Conservation (phyloP, 2,797 vertebrate species). For the Mus caroli region DNA sequence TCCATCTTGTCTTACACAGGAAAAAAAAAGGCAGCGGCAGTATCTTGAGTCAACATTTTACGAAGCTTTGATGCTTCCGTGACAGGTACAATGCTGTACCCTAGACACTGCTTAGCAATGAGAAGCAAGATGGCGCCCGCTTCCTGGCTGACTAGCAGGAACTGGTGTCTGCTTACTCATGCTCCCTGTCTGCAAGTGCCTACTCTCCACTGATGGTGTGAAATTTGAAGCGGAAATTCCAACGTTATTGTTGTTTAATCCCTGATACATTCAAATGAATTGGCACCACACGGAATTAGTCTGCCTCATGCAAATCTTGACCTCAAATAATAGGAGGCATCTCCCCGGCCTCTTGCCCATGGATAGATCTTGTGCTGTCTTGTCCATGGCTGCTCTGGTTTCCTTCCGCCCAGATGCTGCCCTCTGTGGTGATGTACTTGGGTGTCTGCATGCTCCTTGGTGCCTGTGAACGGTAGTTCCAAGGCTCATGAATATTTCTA, state of each 20-base stretch:
- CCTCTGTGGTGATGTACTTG: background rate
- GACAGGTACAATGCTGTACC: conserved; percentile 35
- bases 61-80: conserved; percentile 47
- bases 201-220: background rate
- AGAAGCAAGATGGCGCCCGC: conserved; percentile 28
- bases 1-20: conserved; percentile 67
- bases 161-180: background rate
- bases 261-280: conserved; percentile 9
- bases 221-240: background rate
- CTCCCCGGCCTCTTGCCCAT: fast-evolving
- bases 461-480: fast-evolving
- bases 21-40: conserved; percentile 41
- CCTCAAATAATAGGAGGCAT: background rate
- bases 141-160: background rate
- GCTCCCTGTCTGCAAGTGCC: background rate
- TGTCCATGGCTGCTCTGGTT: background rate
- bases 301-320: background rate
- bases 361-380: background rate
- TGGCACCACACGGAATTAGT: background rate
- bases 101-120: background rate
- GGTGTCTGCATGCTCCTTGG: fast-evolving
- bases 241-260: background rate
- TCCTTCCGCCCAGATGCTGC: conserved; percentile 8
- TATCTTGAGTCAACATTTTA: conserved; percentile 74
- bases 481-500: conserved; percentile 42